phyloP scores from a whole-genome alignment of 2,113 vertebrate species.

The Tylochromis polylepis region DNA sequence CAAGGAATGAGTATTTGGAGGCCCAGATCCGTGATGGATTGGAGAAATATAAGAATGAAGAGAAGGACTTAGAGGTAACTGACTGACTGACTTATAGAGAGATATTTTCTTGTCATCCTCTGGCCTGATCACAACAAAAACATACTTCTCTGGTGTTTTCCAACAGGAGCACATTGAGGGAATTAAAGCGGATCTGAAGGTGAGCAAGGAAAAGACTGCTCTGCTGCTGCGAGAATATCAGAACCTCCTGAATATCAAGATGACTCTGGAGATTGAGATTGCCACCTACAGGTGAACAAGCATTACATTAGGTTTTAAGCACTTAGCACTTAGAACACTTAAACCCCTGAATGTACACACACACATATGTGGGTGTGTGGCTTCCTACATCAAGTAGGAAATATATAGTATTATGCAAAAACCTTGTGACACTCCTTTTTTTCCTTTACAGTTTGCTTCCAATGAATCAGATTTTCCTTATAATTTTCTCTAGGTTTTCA shows the following conservation, averaged over 20 bases:
- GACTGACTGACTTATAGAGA: neutral
- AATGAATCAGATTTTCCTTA: neutral
- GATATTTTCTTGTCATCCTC: rapidly evolving
- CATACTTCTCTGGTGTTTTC: neutral
- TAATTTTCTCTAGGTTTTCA: neutral
- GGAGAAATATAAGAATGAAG: constrained; percentile 45
- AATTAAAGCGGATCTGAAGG: constrained; percentile 51
- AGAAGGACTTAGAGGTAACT: constrained; percentile 52
- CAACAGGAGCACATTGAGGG: constrained; percentile 48
- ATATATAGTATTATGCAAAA: neutral
- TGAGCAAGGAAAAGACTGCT: constrained; percentile 71
- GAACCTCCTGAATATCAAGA: constrained; percentile 74
- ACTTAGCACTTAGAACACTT: neutral
- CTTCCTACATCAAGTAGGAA: neutral
- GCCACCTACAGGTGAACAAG: constrained; percentile 72
- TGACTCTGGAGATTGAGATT: constrained; percentile 78
- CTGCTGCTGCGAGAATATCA: constrained; percentile 75
- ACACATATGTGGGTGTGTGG: neutral
- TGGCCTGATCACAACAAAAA: neutral
- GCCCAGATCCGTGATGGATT: constrained; percentile 55
- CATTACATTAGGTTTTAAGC: neutral
- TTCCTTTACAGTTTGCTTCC: neutral
- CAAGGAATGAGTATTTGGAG: constrained; percentile 68
- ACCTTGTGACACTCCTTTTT: neutral
- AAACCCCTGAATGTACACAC: neutral